Conservation (phyloP, 2,113 vertebrate genomes). For the Perca flavescens region DNA sequence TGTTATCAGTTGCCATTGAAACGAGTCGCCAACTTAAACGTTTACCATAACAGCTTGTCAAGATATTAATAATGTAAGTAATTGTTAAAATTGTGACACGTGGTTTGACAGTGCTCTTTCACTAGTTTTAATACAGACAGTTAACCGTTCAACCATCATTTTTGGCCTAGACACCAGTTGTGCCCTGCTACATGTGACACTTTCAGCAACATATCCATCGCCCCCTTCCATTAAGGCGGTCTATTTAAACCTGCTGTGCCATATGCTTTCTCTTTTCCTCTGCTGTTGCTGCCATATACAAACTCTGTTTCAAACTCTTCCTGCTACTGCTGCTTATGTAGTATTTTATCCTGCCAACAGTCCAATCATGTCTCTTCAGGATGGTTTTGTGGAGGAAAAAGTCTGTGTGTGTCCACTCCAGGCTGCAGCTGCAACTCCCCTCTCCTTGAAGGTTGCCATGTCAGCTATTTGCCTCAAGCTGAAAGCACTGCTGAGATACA, state of each 20-base stretch:
- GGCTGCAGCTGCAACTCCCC: not conserved
- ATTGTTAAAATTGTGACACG: not conserved
- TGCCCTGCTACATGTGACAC: not conserved
- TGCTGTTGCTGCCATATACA: not conserved
- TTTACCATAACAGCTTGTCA: not conserved
- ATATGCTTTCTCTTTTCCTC: too few species aligned
- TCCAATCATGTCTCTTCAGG: not conserved
- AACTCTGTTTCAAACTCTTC: not conserved
- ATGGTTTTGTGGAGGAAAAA: not conserved
- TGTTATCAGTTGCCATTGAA: not conserved
- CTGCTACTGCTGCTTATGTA: not conserved
- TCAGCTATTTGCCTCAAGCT: slow-evolving; percentile 5
- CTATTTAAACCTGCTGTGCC: not conserved
- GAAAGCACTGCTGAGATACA: not conserved
- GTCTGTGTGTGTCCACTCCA: not conserved
- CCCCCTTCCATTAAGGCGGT: not conserved
- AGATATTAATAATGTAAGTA: not conserved
- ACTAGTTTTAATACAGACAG: too few species aligned
- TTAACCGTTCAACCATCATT: not conserved
- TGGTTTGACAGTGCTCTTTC: not conserved
- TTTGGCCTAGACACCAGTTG: not conserved
- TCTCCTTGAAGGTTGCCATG: not conserved
- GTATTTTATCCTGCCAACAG: not conserved
- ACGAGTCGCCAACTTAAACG: not conserved
- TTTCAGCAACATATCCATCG: too few species aligned